Evolutionary conservation across 1,140 invertebrate genomes (phyloP), one percentile per base, ranked within the genome.

Genomic region (Caerostris darwini): DNA sequence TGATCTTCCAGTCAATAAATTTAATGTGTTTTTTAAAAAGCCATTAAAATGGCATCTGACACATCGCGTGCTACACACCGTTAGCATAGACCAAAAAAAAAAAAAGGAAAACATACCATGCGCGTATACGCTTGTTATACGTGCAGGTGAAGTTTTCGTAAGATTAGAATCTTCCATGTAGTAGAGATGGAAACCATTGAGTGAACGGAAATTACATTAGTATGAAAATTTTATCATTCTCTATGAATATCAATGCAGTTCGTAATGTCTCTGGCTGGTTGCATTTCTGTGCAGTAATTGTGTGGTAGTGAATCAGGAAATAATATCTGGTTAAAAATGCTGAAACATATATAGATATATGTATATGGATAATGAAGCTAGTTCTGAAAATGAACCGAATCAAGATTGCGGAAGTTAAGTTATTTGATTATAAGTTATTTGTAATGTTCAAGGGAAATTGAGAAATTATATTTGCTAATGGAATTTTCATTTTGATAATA

Each of bases 31-130:
- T 85, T 85, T 85, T 58, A 19, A 58, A 85, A 85, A 59, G 83
- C 57, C 83, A 85, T 85, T 85, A 85, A 85, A 85, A 85, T 85
- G 57, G 71, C 57, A 85, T 59, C 83, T n/a, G 83, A 85, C 83
- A 56, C 56, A 12, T 57, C n/a, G 56, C 83, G 83, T 85, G 83
- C 54, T 19, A 17, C 34, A 14, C 17, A 85, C 83, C 83, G 83
- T 85, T 85, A 85, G 57, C 83, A 0, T 50, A 10, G 17, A 58
- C 34, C n/a, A n/a, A n/a, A 34, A 34, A 34, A 34, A 34, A 34
- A 34, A 34, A 34, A 34, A 34, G 34, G 34, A 34, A 34, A 34
- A 34, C 34, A 50, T 53, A 50, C 34, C 34, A 12, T 77, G 8
- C 34, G 34, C 53, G 34, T 50, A 19, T 50, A 34, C 34, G 8